Evolutionary conservation across 2,113 vertebrate genomes (phyloP).

Genomic region (Siniperca chuatsi): DNA sequence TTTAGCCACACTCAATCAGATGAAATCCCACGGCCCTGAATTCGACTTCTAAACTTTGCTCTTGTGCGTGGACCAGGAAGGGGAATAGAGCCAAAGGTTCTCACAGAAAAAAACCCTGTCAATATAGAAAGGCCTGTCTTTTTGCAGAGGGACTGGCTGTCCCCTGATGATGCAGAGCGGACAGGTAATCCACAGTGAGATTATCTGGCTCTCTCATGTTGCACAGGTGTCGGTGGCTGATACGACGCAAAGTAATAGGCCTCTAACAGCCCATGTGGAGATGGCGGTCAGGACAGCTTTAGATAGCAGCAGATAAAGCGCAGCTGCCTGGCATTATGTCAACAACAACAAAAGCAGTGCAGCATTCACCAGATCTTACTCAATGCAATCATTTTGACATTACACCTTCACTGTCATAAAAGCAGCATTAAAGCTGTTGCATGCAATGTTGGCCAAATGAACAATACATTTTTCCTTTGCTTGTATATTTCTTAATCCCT

Average conservation of each 20-base stretch:
- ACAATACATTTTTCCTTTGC: background rate
- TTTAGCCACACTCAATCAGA: conserved; percentile 19
- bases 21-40: background rate
- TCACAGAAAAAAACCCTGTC: background rate
- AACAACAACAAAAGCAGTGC: conserved; percentile 27
- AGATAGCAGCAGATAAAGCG: conserved; percentile 56
- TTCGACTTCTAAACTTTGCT: conserved; percentile 1
- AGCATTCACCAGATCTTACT: background rate
- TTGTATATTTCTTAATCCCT: background rate
- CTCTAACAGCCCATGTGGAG: conserved; percentile 42
- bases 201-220: conserved; percentile 69
- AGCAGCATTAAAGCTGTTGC: background rate
- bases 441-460: background rate
- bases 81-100: background rate
- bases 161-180: conserved; percentile 46
- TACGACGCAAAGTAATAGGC: conserved; percentile 62
- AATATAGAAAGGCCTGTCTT: background rate
- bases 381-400: background rate
- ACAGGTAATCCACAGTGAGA: conserved; percentile 71
- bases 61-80: background rate
- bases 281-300: conserved; percentile 36
- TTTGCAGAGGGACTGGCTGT: conserved; percentile 11
- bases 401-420: background rate
- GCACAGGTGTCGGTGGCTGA: conserved; percentile 73
- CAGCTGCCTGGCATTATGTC: conserved; percentile 13